Percentiles rank a stretch among this genome's conserved stretches.
Conservation (phyloP, 2,888 invertebrate genomes). For the Hylaea fasciaria region DNA sequence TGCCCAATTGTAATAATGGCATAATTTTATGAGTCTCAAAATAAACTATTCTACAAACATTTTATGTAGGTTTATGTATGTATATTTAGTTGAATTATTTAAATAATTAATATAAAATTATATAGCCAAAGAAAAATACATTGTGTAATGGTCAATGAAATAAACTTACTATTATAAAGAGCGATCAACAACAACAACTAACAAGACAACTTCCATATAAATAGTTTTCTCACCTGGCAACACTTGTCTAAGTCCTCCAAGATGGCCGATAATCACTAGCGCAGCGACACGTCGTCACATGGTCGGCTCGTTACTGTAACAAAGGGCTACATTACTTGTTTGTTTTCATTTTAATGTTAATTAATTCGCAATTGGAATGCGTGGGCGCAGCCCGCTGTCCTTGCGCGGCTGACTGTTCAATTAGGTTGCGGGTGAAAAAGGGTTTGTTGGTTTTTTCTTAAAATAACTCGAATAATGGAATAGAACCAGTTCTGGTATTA, state of each 20-base stretch:
- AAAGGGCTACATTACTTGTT: slow-evolving; percentile 45
- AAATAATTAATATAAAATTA: no score
- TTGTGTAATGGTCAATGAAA: no score
- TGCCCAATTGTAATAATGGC: no score
- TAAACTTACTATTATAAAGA: no score
- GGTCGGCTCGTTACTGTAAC: slow-evolving; percentile 74
- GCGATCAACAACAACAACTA: no score
- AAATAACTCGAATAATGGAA: no score
- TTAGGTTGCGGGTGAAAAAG: slow-evolving; percentile 3
- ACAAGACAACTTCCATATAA: neutral
- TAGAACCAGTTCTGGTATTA: no score
- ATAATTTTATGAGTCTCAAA: no score
- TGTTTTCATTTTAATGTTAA: slow-evolving; percentile 32
- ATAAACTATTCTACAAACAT: no score
- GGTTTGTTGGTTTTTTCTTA: neutral
- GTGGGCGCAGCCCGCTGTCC: slow-evolving; percentile 16
- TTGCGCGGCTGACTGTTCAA: slow-evolving; percentile 20
- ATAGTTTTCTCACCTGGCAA: slow-evolving; percentile 54
- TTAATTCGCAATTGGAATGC: slow-evolving; percentile 21
- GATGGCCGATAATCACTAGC: slow-evolving; percentile 61
- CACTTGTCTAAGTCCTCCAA: slow-evolving; percentile 56
- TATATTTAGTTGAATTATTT: no score
- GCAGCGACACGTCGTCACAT: slow-evolving; percentile 67
- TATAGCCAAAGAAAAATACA: no score
- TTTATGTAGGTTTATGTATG: no score